A percentile compares a stretch with the other conserved stretches of the same genome.
Evolutionary conservation across 2,888 invertebrate species (phyloP).

Genomic region (Drosophila percnosoma): DNA sequence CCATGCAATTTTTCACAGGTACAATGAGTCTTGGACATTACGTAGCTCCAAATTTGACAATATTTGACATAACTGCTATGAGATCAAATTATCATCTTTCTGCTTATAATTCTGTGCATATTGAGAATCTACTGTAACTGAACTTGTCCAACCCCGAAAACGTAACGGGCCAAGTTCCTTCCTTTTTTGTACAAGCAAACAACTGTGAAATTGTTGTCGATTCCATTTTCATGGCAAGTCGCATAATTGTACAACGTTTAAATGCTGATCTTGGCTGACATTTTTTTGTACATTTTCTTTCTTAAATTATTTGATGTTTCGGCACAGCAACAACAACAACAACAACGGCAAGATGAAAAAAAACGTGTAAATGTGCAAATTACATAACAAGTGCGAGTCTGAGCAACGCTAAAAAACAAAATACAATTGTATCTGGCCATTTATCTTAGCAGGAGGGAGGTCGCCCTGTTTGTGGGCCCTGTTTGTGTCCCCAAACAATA

Average conservation of each 20-base stretch:
- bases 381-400: constrained; percentile 61
- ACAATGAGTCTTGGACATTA: not conserved
- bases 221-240: constrained; percentile 38
- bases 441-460: constrained; percentile 50
- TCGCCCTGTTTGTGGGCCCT: constrained; percentile 37
- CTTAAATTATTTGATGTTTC: constrained; percentile 48
- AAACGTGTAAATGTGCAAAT: constrained; percentile 70
- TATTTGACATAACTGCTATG: not conserved
- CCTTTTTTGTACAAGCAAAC: not conserved
- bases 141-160: constrained; percentile 1
- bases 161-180: constrained; percentile 23
- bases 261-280: constrained; percentile 49
- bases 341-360: constrained; percentile 29
- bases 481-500: constrained; percentile 27
- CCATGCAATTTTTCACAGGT: not conserved
- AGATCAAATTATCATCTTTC: not conserved
- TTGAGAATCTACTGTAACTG: not conserved
- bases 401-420: constrained; percentile 47
- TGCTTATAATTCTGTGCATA: constrained; percentile 4
- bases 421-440: constrained; percentile 74
- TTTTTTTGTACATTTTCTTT: not conserved
- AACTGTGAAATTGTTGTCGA: constrained; percentile 16
- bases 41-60: not conserved
- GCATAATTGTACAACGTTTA: constrained; percentile 66
- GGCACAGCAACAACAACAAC: constrained; percentile 21